Evolutionary conservation across 2,797 vertebrate species (phyloP).

Genomic region (Phrynocephalus vlangalii): DNA sequence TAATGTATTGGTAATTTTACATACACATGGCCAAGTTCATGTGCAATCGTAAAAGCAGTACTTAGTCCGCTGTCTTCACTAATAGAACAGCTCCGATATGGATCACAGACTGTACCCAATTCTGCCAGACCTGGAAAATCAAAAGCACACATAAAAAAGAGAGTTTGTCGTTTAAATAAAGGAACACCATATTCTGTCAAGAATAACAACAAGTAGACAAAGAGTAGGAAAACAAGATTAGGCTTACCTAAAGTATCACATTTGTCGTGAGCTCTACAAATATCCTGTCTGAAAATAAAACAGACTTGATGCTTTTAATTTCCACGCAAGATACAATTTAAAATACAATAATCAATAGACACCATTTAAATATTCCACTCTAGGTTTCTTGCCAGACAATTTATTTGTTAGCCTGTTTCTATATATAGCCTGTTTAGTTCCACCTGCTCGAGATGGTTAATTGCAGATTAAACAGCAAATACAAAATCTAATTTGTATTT

Average conservation of each 20-base stretch:
- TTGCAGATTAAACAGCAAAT: not conserved
- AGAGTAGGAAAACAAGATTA: slow-evolving; percentile 33
- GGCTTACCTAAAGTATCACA: slow-evolving; percentile 96
- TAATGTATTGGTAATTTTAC: slow-evolving; percentile 75
- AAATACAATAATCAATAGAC: slow-evolving; percentile 46
- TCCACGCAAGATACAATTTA: slow-evolving; percentile 51
- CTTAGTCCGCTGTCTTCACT: slow-evolving; percentile 97
- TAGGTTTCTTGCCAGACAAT: not conserved
- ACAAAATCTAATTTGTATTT: slow-evolving; percentile 14
- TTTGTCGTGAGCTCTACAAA: slow-evolving; percentile 97
- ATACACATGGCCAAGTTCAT: slow-evolving; percentile 99
- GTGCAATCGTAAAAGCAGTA: slow-evolving; percentile 97
- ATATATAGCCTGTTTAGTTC: not conserved
- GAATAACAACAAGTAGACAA: slow-evolving; percentile 40
- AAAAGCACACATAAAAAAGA: slow-evolving; percentile 32
- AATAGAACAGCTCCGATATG: slow-evolving; percentile 97
- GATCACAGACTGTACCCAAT: slow-evolving; percentile 96
- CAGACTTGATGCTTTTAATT: slow-evolving; percentile 70
- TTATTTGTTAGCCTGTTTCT: not conserved
- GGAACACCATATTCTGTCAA: slow-evolving; percentile 18
- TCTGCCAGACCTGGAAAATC: slow-evolving; percentile 90
- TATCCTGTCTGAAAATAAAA: slow-evolving; percentile 92
- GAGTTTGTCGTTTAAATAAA: slow-evolving; percentile 54
- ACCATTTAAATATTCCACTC: slow-evolving; percentile 32
- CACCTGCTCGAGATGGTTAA: not conserved